Percentiles rank a stretch among this genome's conserved stretches.
phyloP scores from a whole-genome alignment of 2,113 vertebrate genomes.

The Helogale parvula region DNA sequence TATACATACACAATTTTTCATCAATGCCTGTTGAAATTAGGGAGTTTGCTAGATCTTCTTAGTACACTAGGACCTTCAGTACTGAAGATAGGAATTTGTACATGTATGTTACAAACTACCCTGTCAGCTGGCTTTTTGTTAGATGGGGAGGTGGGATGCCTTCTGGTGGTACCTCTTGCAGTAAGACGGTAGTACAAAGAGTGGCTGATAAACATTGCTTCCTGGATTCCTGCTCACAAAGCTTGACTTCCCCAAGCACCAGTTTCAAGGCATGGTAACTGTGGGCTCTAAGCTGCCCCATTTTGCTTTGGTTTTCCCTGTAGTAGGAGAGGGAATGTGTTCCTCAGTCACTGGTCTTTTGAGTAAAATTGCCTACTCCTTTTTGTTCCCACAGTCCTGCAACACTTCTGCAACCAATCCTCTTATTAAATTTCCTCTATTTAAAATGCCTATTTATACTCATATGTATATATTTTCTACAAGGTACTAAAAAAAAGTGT shows the following conservation, averaged over 20 bases:
- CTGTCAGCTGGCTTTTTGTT: neutral
- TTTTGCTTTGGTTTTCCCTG: neutral
- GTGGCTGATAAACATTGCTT: neutral
- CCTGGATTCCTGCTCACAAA: neutral
- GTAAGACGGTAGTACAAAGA: accelerated
- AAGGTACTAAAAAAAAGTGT: neutral
- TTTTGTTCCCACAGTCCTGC: neutral
- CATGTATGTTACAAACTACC: neutral
- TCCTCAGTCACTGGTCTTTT: neutral
- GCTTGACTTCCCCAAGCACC: neutral
- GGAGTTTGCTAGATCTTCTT: neutral
- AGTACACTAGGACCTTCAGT: neutral
- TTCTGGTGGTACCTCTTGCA: neutral
- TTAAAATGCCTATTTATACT: neutral
- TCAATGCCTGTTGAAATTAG: neutral
- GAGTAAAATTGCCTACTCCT: neutral
- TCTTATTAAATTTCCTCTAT: neutral
- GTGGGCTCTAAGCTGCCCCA: neutral
- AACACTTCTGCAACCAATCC: neutral
- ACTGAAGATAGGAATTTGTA: neutral
- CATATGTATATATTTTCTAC: neutral
- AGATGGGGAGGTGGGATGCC: neutral
- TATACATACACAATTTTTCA: neutral
- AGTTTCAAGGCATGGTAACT: neutral
- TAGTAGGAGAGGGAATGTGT: neutral